Evolutionary conservation across 1,140 invertebrate genomes (phyloP).

Genomic region (Xylocopa sonorina): DNA sequence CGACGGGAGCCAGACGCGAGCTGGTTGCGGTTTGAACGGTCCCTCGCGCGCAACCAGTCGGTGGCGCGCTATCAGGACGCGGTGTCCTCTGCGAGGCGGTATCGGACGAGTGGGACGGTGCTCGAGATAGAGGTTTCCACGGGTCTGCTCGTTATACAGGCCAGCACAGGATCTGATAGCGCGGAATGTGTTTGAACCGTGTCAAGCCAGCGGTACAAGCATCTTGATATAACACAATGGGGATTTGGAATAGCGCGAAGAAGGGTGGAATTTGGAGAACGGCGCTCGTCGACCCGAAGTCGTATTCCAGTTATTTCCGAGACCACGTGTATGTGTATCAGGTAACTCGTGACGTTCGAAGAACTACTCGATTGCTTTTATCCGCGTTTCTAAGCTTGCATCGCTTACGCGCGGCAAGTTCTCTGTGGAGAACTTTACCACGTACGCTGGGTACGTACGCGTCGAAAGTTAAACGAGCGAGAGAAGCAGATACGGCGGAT

Average conservation of each 20-base stretch:
- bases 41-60: conserved; percentile 18
- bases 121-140: neutral
- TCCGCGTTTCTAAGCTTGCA: too few species aligned
- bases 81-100: too few species aligned
- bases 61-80: neutral
- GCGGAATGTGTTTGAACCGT: neutral
- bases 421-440: too few species aligned
- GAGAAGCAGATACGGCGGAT: conserved; percentile 5
- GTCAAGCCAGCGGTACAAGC: neutral
- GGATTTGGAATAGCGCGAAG: neutral
- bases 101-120: neutral
- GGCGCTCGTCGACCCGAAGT: neutral
- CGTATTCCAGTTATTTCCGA: too few species aligned
- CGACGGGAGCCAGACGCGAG: conserved; percentile 9
- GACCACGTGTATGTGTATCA: too few species aligned
- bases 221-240: neutral
- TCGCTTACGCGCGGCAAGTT: too few species aligned
- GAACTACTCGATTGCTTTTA: too few species aligned
- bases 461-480: conserved; percentile 38
- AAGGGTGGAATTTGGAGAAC: neutral
- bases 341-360: too few species aligned
- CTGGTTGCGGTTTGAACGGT: conserved; percentile 11
- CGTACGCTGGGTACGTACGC: too few species aligned
- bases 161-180: neutral
- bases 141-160: neutral